Evolutionary conservation across 2,797 vertebrate genomes (phyloP), one percentile per base, ranked within the genome.

Genomic region (Hapalemur alaotrensis): DNA sequence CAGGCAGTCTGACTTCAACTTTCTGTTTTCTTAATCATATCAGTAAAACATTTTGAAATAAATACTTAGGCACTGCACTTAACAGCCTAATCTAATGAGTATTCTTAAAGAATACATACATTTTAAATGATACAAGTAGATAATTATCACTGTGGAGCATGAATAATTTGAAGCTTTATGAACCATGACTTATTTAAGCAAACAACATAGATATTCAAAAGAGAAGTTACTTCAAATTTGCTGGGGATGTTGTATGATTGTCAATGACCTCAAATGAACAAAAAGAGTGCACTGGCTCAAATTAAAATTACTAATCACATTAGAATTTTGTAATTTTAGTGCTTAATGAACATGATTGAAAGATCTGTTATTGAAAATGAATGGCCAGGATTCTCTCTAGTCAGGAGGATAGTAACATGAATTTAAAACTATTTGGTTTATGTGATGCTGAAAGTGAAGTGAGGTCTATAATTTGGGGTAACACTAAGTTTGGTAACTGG

Each of bases 101-200:
- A 89, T 83, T 93, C 38, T 83, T 86, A 61, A 89, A 65, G 46
- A 95, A 91, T 41, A 61, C 43, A 48, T n/a, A 81, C 43, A 76
- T 91, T 92, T 41, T 92, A 80, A 85, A 28, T 89, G 78, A 70
- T 48, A 41, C 8, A 32, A 48, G 0, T 86, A 88, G 50, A 79
- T 83, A 70, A 35, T 5, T 88, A 25, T 75, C 28, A 65, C 73
- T 63, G 76, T 87, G 32, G 52, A 94, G 17, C 73, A 69, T 52
- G 54, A 95, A 52, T 92, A 48, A 93, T 83, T 79, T 95, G 48
- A 82, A 97, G 32, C 28, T 90, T 92, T 72, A 43, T 61, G 43
- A 90, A 15, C 65, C 18, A 32, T 75, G 54, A 84, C 52, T 93
- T 86, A 85, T 41, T 67, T 93, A 95, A 17, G 7, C 84, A 61